Evolutionary conservation across 1,140 invertebrate species (phyloP), one percentile per base, ranked within the genome.

Genomic region (Brachionus calyciflorus): DNA sequence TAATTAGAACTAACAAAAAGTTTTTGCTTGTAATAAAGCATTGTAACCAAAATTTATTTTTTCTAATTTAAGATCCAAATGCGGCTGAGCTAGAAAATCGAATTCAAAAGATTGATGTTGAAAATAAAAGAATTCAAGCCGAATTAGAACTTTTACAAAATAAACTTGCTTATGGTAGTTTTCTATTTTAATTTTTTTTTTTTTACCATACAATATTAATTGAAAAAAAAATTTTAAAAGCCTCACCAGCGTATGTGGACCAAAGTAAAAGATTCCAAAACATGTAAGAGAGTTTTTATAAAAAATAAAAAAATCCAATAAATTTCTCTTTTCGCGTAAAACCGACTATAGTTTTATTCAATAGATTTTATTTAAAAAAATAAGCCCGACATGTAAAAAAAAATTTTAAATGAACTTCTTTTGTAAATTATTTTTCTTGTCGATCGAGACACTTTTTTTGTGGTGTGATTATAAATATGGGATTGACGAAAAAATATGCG

Each of bases 71-170:
- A 65, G 60, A 65, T 44, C 24, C 60, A 12, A 65, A 65, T 44
- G 24, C 60, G 12, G 17, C 10, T 65, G 60, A 44, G 14, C 26
- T 65, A 7, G 60, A 65, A 24, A 37, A 65, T 65, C 17, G 17
- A 65, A 65, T 65, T 26, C 33, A 65, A 65, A 65, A 44, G 44
- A 65, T 65, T 12, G 60, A 65, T 46, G 2, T 3, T 12, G 60
- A 65, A 26, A 65, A 65, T 28, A 65, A 65, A 44, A 19, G 60
- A 65, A 65, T 65, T 65, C 60, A 65, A 28, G 37, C 37, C 12
- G 60, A 65, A 5, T 28, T 65, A 10, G 60, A 65, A 65, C 37
- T 44, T 3, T 14, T 65, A 7, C 60, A 65, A 44, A 44, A 44
- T 7, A 65, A 65, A 21, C 26, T 44, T n/a, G 4, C 19, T 14